Conservation (phyloP, 2,113 vertebrate species). For the Daboia siamensis region DNA sequence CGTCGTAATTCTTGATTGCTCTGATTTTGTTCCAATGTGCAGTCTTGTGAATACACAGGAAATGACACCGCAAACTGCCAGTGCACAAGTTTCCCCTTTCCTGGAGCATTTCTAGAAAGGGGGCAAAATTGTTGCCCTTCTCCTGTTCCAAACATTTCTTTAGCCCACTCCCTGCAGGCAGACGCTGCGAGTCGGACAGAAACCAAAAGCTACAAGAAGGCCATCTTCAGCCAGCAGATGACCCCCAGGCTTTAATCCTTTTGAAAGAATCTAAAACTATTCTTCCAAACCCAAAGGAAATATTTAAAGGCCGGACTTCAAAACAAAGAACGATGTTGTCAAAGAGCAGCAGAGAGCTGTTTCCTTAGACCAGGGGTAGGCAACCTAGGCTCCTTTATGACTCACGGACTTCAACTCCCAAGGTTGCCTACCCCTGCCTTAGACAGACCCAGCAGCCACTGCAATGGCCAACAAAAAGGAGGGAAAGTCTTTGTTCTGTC, state of each 20-base stretch:
- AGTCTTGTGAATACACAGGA: background rate
- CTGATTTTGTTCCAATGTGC: background rate
- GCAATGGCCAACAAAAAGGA: background rate
- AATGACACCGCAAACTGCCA: background rate
- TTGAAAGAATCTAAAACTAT: background rate
- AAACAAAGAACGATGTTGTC: fast-evolving
- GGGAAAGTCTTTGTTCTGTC: background rate
- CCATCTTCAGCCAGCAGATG: background rate
- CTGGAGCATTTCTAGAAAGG: background rate
- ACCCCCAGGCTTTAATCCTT: background rate
- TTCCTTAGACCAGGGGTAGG: background rate
- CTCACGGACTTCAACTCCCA: too few relatives aligned
- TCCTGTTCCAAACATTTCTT: background rate
- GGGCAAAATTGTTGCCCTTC: background rate
- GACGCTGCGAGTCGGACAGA: too few relatives aligned
- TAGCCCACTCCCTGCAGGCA: background rate
- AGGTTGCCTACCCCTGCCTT: too few relatives aligned
- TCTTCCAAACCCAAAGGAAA: background rate
- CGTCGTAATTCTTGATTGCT: background rate
- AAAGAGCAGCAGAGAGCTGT: background rate
- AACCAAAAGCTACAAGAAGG: too few relatives aligned
- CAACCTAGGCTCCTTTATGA: too few relatives aligned
- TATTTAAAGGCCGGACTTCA: background rate
- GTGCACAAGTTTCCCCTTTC: background rate
- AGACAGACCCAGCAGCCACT: background rate